Evolutionary conservation across 2,888 invertebrate species (phyloP).

Genomic region (Apamea sordens): DNA sequence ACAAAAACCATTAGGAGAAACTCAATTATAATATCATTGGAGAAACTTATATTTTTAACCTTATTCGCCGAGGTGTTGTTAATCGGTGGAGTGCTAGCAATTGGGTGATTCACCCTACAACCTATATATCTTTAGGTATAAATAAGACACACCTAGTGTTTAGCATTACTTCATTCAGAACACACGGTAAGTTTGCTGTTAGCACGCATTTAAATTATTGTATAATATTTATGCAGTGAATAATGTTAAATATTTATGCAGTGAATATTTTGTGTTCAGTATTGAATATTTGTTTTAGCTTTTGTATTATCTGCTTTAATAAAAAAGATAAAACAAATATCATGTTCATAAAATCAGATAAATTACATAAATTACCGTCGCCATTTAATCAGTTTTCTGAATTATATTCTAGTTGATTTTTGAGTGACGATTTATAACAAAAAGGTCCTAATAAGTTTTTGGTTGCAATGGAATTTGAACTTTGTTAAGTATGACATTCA

Average conservation of each 20-base stretch:
- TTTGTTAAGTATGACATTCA: not conserved
- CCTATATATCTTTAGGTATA: not conserved
- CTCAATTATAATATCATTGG: too few species aligned
- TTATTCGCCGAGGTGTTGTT: too few species aligned
- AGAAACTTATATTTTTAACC: too few species aligned
- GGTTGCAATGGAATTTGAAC: not conserved
- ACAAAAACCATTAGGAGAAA: too few species aligned
- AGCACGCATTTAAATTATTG: not conserved
- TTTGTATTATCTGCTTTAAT: not conserved
- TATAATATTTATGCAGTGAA: not conserved
- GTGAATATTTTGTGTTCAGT: not conserved
- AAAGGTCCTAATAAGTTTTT: not conserved
- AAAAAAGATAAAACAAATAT: too few species aligned
- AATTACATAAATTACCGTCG: not conserved
- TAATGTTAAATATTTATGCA: not conserved
- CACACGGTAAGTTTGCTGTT: constrained; percentile 32
- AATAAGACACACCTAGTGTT: not conserved
- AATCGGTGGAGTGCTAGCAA: too few species aligned
- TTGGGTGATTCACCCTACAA: too few species aligned
- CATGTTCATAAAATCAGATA: not conserved
- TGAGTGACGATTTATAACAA: too few species aligned
- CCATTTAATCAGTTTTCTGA: not conserved
- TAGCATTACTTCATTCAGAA: not conserved
- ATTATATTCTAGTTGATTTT: not conserved
- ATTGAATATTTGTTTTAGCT: not conserved